Evolutionary conservation across 2,797 vertebrate species (phyloP).

Genomic region (Pseudochirops cupreus): DNA sequence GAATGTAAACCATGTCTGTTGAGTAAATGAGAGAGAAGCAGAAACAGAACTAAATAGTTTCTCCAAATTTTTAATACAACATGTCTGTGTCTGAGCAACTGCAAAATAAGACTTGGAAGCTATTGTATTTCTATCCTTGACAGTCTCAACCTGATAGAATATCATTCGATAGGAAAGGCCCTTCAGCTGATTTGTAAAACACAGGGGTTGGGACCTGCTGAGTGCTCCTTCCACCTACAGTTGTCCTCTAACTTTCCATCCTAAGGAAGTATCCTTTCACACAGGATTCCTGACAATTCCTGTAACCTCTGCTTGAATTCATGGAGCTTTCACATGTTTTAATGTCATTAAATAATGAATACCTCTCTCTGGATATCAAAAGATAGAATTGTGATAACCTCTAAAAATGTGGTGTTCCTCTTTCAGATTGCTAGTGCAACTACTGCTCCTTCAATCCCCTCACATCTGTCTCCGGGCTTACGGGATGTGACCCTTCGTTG

Average conservation of each 20-base stretch:
- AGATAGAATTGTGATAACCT: not conserved
- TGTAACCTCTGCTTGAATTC: not conserved
- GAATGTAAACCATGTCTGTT: not conserved
- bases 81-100: not conserved
- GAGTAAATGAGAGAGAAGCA: not conserved
- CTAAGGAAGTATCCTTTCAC: not conserved
- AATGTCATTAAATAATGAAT: not conserved
- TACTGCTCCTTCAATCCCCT: slow-evolving; percentile 91
- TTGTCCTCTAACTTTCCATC: not conserved
- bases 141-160: not conserved
- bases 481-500: slow-evolving; percentile 93
- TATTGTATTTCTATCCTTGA: not conserved
- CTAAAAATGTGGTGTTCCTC: slow-evolving; percentile 48
- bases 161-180: not conserved
- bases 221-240: not conserved
- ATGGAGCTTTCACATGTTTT: not conserved
- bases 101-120: not conserved
- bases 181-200: not conserved
- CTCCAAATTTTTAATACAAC: not conserved
- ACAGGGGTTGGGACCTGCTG: not conserved
- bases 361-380: not conserved
- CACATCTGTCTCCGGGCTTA: slow-evolving; percentile 91
- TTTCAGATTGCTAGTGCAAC: slow-evolving; percentile 93
- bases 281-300: not conserved
- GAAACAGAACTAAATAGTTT: not conserved